Evolutionary conservation across 1,140 invertebrate species (phyloP).

Genomic region (Epicauta chinensis): DNA sequence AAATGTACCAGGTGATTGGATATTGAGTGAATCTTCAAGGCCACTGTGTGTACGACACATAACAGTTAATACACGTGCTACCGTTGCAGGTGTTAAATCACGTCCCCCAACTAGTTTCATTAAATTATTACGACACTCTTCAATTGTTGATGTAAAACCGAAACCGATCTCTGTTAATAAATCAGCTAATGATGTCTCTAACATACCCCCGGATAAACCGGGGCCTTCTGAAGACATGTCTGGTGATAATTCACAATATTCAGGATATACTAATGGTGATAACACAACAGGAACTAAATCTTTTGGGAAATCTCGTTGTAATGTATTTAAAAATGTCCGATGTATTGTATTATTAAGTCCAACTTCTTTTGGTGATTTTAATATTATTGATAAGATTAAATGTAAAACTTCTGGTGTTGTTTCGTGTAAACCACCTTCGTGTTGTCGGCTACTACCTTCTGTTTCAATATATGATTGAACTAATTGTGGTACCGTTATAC

Average conservation of each 20-base stretch:
- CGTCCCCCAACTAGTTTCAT: conserved; percentile 60
- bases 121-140: conserved; percentile 82
- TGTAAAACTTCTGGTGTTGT: conserved; percentile 82
- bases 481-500: conserved; percentile 75
- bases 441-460: conserved; percentile 58
- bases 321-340: conserved; percentile 70
- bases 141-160: conserved; percentile 75
- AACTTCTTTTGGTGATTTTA: conserved; percentile 51
- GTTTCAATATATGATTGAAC: conserved; percentile 78
- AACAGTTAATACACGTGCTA: conserved; percentile 76
- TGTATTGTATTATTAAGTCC: conserved; percentile 64
- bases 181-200: conserved; percentile 70
- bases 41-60: conserved; percentile 80
- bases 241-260: conserved; percentile 65
- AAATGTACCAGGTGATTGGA: conserved; percentile 49
- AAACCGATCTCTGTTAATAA: conserved; percentile 84
- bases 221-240: conserved; percentile 51
- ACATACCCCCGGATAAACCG: conserved; percentile 52
- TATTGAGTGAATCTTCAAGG: conserved; percentile 55
- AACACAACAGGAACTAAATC: conserved; percentile 82
- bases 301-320: conserved; percentile 80
- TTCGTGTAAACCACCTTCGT: conserved; percentile 80
- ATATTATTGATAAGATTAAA: conserved; percentile 62
- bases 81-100: conserved; percentile 71
- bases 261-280: conserved; percentile 77